Conservation (phyloP, 1,140 invertebrate species). For the Drosophila asahinai region DNA sequence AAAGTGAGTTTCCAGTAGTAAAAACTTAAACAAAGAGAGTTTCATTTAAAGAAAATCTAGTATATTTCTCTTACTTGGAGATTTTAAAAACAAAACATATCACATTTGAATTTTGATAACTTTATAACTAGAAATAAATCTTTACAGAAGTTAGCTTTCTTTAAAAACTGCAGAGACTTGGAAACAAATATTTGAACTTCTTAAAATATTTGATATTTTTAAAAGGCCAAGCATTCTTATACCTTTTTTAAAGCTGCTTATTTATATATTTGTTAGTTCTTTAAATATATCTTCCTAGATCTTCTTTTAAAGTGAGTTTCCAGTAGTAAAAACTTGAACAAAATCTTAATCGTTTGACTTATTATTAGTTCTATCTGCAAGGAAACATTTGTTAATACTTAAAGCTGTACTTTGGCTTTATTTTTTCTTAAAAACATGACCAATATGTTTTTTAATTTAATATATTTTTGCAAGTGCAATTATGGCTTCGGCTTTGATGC, state of each 20-base stretch:
- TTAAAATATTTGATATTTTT: not conserved
- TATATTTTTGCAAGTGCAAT: slow-evolving; percentile 11
- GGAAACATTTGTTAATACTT: not conserved
- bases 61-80: not conserved
- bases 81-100: too few relatives aligned
- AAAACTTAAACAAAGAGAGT: not conserved
- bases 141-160: not conserved
- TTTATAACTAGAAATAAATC: not conserved
- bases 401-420: not conserved
- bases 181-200: not conserved
- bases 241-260: not conserved
- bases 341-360: not conserved
- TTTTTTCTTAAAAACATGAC: too few relatives aligned
- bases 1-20: not conserved
- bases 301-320: too few relatives aligned
- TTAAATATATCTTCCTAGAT: not conserved
- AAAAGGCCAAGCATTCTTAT: not conserved
- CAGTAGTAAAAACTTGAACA: not conserved
- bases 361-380: not conserved
- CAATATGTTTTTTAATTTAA: not conserved
- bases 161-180: not conserved
- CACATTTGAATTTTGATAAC: too few relatives aligned
- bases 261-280: not conserved
- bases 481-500: slow-evolving; percentile 35
- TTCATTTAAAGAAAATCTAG: slow-evolving; percentile 4